Base-by-base conservation (phyloP, 2,797 vertebrate species). In the Myiotriccus ornatus region DNA sequence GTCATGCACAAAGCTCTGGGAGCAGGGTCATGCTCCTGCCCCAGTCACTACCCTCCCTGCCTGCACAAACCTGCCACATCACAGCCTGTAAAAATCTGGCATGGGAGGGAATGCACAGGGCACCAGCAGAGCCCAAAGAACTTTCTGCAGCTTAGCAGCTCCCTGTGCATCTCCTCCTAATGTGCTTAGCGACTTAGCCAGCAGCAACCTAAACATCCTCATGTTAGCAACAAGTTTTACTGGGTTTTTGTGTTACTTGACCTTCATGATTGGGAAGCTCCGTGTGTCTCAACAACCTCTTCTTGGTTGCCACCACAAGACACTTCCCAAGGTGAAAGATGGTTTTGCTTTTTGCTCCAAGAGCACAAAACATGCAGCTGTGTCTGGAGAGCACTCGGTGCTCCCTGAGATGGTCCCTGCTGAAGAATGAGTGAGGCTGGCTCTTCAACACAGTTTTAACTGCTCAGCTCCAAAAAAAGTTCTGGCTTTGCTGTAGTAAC, bases 71-170 rank as follows among this genome's bases (percentile, higher is more conserved):
- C 43, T 60, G 43, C 18, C 63, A 63, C 46, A 56, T 32, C 50
- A 25, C 56, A 85, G 47, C 14, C 37, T 2, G 7, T 35, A 43
- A 25, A 46, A 60, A 83, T 32, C 7, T 0, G 0, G 59, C 0
- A 0, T 46, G 47, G 79, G 78, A 88, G 41, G 34, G 76, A 82
- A 55, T 0, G 2, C 0, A 3, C 17, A 24, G 52, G 67, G 32
- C 63, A 57, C 47, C 70, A 63, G 37, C 17, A 43, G 81, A 79
- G 39, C 18, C 44, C 12, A 4, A 52, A 71, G 62, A 52, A 57
- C 39, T 78, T 79, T 56, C 19, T 79, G 39, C 62, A 82, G 78
- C 47, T 81, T 25, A 78, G 80, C 83, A 78, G 53, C 70, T 84
- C 50, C 65, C 70, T 69, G 63, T 44, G 63, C 57, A 47, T 50